Conservation (phyloP, 2,888 invertebrate genomes). For the Tetrapedia diversipes region DNA sequence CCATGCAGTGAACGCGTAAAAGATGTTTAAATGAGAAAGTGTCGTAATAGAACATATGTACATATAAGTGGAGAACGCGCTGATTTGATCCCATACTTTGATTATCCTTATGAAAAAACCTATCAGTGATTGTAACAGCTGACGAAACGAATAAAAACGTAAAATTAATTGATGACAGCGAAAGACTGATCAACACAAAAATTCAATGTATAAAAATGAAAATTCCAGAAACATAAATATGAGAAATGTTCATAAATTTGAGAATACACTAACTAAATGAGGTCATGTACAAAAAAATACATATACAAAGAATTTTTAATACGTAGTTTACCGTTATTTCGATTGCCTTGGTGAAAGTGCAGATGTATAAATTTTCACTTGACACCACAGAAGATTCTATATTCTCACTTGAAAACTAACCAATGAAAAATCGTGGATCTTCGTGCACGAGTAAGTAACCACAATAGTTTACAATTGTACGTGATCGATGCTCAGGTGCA, state of each 20-base stretch:
- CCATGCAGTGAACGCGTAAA: slow-evolving; percentile 1
- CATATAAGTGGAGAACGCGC: background rate
- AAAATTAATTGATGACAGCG: background rate
- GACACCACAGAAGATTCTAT: background rate
- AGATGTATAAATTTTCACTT: slow-evolving; percentile 28
- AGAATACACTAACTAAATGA: slow-evolving; percentile 19
- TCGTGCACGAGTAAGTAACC: slow-evolving; percentile 33
- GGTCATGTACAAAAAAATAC: slow-evolving; percentile 32
- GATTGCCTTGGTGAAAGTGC: slow-evolving; percentile 37
- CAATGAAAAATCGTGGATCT: slow-evolving; percentile 28
- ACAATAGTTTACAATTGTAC: slow-evolving; percentile 3
- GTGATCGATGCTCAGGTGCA: background rate
- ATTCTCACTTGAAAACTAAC: slow-evolving; percentile 24
- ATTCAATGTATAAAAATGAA: background rate
- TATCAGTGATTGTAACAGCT: background rate
- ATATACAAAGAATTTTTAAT: slow-evolving; percentile 36
- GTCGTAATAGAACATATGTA: slow-evolving; percentile 10
- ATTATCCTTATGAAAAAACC: background rate
- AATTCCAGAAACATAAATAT: background rate
- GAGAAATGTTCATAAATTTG: background rate
- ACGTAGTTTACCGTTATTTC: slow-evolving; percentile 44
- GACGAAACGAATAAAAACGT: background rate
- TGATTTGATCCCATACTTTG: background rate
- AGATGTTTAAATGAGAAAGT: slow-evolving; percentile 9
- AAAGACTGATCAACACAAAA: background rate